A percentile compares a stretch with the other conserved stretches of the same genome.
phyloP scores from a whole-genome alignment of 2,113 vertebrate genomes.

The Platysternon megacephalum region DNA sequence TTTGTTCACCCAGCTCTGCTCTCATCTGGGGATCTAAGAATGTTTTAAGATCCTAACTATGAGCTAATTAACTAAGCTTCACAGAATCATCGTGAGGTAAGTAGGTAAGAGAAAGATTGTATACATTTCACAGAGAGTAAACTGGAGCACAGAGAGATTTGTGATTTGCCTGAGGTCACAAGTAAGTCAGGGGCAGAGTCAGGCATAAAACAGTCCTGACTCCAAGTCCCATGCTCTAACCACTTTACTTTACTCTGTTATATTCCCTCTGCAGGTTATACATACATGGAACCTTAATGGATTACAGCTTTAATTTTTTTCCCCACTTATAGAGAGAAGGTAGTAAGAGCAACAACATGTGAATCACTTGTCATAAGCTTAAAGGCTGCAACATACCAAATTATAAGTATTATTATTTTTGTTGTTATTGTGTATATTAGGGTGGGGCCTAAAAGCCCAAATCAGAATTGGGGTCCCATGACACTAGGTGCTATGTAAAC shows the following conservation, averaged over 20 bases:
- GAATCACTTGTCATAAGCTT: neutral
- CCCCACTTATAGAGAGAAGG: fast-evolving
- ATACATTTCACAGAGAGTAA: constrained; percentile 23
- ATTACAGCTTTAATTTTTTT: neutral
- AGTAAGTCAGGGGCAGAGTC: neutral
- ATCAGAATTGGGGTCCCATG: neutral
- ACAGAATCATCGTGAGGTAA: neutral
- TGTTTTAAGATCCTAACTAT: constrained; percentile 29
- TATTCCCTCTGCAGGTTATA: neutral
- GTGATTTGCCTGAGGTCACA: neutral
- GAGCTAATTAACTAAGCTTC: constrained; percentile 34
- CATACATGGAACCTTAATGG: neutral
- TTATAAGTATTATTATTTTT: neutral
- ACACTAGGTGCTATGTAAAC: neutral
- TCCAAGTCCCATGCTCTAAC: fast-evolving
- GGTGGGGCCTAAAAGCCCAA: neutral
- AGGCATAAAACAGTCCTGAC: neutral
- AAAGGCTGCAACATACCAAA: neutral
- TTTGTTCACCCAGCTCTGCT: neutral
- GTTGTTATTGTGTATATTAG: neutral
- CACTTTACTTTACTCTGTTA: neutral
- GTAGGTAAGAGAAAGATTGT: neutral
- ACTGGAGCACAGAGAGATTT: neutral
- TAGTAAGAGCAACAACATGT: neutral
- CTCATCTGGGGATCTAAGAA: neutral